Evolutionary conservation across 2,888 invertebrate genomes (phyloP).

Genomic region (Scaptomyza parva): DNA sequence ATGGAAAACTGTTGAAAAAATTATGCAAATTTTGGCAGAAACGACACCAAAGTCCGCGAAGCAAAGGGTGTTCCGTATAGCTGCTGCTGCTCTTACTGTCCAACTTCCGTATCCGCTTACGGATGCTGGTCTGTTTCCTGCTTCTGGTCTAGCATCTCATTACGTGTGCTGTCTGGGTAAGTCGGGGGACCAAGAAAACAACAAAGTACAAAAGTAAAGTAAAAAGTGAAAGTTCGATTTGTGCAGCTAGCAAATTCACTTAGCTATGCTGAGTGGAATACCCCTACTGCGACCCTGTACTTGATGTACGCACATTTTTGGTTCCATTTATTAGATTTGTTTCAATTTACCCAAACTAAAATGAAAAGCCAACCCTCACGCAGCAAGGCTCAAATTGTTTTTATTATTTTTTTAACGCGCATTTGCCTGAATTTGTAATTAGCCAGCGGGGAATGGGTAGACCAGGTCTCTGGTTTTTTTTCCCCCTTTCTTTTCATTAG

Average conservation of each 20-base stretch:
- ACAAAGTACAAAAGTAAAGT: conserved; percentile 20
- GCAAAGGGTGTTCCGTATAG: conserved; percentile 40
- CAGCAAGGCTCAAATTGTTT: conserved; percentile 40
- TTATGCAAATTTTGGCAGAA: conserved; percentile 80
- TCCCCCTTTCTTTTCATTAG: conserved; percentile 3
- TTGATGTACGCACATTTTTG: conserved; percentile 79
- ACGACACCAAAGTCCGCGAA: conserved; percentile 53
- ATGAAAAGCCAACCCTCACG: conserved; percentile 37
- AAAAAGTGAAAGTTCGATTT: conserved; percentile 74
- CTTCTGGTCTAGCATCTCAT: conserved; percentile 48
- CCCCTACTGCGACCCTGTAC: conserved; percentile 14
- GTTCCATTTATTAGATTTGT: conserved; percentile 82
- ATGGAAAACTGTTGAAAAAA: conserved; percentile 73
- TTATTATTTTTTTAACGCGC: conserved; percentile 51
- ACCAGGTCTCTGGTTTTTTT: conserved; percentile 37
- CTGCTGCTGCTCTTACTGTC: too few relatives aligned
- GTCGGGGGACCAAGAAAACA: conserved; percentile 39
- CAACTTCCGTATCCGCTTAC: conserved; percentile 30
- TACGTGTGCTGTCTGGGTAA: conserved; percentile 67
- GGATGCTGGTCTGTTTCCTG: conserved; percentile 35
- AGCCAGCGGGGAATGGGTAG: conserved; percentile 28
- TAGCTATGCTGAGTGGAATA: conserved; percentile 59
- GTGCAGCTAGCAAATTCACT: conserved; percentile 69
- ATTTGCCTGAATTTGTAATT: conserved; percentile 72
- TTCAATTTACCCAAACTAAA: conserved; percentile 69